Conservation (phyloP, 2,888 invertebrate species). For the Synanthedon andrenaeformis region DNA sequence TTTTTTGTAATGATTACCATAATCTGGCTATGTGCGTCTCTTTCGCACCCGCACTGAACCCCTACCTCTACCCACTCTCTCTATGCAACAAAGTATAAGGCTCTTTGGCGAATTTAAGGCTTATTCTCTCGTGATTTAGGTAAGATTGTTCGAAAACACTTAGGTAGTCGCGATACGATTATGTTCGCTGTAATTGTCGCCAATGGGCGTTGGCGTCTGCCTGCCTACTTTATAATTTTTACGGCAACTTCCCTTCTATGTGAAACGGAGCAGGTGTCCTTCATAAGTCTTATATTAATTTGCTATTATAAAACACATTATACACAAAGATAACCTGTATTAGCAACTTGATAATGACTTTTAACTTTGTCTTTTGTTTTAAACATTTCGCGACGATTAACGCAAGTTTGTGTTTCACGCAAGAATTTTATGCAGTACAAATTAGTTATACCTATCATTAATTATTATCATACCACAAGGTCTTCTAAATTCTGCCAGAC, state of each 20-base stretch:
- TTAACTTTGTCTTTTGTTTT: too few species aligned
- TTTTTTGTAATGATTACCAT: conserved; percentile 62
- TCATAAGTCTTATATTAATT: conserved; percentile 12
- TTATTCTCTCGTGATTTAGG: conserved; percentile 47
- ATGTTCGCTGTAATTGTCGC: conserved; percentile 44
- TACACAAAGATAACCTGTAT: too few species aligned
- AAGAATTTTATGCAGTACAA: too few species aligned
- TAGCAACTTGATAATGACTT: too few species aligned
- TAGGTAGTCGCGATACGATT: conserved; percentile 37
- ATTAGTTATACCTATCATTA: too few species aligned
- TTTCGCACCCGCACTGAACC: conserved; percentile 14
- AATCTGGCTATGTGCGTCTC: conserved; percentile 43
- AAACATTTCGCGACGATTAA: too few species aligned
- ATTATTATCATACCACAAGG: too few species aligned
- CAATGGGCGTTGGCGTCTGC: conserved; percentile 18
- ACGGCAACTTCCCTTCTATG: conserved; percentile 15
- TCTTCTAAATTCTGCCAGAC: too few species aligned
- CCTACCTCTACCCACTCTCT: conserved; percentile 11
- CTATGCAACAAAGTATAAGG: conserved; percentile 31
- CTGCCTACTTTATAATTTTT: conserved; percentile 20
- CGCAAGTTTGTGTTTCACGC: too few species aligned
- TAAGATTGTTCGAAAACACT: conserved; percentile 43
- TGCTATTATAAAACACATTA: background rate
- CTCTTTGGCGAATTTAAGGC: conserved; percentile 45
- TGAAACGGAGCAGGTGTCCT: conserved; percentile 18